Conservation (phyloP, 2,113 vertebrate genomes). For the Reinhardtius hippoglossoides region DNA sequence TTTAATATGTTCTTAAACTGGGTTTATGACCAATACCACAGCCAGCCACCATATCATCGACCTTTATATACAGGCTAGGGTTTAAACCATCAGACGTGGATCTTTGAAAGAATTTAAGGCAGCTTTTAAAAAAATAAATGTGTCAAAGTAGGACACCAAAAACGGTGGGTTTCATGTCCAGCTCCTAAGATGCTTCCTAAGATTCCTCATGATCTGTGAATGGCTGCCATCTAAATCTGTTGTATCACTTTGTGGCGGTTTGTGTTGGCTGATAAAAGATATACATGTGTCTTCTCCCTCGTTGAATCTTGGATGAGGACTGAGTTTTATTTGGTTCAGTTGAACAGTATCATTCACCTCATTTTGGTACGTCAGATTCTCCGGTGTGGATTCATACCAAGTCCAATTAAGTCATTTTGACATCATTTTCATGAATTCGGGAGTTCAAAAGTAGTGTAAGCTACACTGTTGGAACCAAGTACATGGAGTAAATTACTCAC, state of each 20-base stretch:
- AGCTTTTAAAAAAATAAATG: not conserved
- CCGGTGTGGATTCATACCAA: not conserved
- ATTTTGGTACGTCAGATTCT: not conserved
- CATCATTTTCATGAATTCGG: not conserved
- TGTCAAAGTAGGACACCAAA: too few relatives aligned
- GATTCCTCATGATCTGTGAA: too few relatives aligned
- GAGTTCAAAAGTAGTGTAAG: not conserved
- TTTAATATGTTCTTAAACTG: too few relatives aligned
- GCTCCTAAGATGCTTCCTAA: too few relatives aligned
- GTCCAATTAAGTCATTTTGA: not conserved
- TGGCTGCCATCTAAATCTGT: too few relatives aligned
- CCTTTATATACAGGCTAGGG: not conserved
- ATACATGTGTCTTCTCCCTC: not conserved
- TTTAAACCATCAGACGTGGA: not conserved
- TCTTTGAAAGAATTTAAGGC: too few relatives aligned
- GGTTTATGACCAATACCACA: too few relatives aligned
- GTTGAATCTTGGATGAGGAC: not conserved
- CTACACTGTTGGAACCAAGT: not conserved
- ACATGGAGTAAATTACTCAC: not conserved
- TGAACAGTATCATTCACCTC: not conserved
- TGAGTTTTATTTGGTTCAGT: not conserved
- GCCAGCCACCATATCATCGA: not conserved
- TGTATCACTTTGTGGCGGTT: not conserved
- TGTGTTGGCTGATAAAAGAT: conserved; percentile 1
- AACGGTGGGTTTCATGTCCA: too few relatives aligned